Evolutionary conservation across 92 coral and sea anemone species (phyloP).

Genomic region (Nematostella vectensis): DNA sequence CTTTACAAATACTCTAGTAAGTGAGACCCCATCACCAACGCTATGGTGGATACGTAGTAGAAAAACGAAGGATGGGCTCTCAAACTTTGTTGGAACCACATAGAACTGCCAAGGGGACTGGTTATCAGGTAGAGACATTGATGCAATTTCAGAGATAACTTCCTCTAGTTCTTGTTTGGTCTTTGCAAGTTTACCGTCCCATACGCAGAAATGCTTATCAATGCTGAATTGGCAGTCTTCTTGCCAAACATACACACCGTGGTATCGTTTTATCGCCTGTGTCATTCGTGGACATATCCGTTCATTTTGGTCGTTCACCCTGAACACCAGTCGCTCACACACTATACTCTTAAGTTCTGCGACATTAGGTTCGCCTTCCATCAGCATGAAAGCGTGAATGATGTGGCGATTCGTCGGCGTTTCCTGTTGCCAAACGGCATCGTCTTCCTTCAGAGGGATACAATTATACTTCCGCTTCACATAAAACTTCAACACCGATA

Average conservation of each 20-base stretch:
- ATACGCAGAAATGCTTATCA: constrained; percentile 58
- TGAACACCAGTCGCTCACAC: constrained; percentile 69
- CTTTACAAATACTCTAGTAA: constrained; percentile 75
- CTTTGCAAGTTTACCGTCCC: constrained; percentile 69
- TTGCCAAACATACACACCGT: constrained; percentile 79
- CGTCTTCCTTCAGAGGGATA: constrained; percentile 69
- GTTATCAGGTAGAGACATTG: constrained; percentile 42
- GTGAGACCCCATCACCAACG: constrained; percentile 89
- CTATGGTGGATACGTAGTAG: constrained; percentile 89
- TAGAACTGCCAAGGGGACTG: constrained; percentile 90
- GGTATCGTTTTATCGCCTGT: constrained; percentile 53
- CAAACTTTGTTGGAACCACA: constrained; percentile 63
- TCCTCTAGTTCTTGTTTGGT: constrained; percentile 52
- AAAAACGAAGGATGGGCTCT: constrained; percentile 56
- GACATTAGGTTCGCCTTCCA: constrained; percentile 74
- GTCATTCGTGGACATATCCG: constrained; percentile 76
- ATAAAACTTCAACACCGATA: constrained; percentile 26
- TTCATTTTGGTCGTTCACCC: constrained; percentile 58
- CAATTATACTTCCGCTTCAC: constrained; percentile 48
- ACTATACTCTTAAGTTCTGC: constrained; percentile 60
- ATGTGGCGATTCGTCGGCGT: constrained; percentile 83
- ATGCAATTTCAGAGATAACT: constrained; percentile 58
- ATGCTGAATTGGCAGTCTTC: constrained; percentile 68
- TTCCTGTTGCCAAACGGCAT: constrained; percentile 98
- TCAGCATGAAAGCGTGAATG: constrained; percentile 69